These are phyloP conservation scores for Ictalurus furcatus DNA, from an alignment of 2,113 vertebrate genomes.

Conservation along the genomic window DNA sequence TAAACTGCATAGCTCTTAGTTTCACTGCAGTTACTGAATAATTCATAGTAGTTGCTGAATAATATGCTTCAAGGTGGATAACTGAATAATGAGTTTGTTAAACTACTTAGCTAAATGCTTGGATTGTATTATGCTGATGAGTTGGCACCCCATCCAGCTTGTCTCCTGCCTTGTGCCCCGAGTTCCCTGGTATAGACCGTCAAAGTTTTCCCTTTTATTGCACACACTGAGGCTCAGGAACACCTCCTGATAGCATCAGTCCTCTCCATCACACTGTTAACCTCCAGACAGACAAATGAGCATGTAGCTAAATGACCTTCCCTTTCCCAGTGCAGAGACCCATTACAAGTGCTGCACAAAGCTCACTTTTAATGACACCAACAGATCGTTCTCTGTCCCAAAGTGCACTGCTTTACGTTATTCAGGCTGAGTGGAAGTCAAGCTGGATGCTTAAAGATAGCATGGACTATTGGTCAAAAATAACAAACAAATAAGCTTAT, in stretches of 20 bases:
- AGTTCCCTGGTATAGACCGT: background rate
- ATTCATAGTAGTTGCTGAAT: conserved; percentile 3
- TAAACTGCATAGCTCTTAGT: background rate
- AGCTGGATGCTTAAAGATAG: conserved; percentile 12
- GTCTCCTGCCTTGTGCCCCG: no score
- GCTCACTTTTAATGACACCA: conserved; percentile 38
- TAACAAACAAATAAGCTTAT: conserved; percentile 4
- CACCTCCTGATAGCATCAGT: conserved; percentile 56
- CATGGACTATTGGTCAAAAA: background rate
- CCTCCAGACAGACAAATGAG: conserved; percentile 65
- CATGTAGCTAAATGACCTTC: conserved; percentile 57
- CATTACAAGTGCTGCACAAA: conserved; percentile 46
- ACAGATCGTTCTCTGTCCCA: conserved; percentile 33
- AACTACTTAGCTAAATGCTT: background rate
- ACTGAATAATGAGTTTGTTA: background rate
- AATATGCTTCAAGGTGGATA: background rate
- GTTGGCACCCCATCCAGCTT: no score
- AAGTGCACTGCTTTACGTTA: background rate
- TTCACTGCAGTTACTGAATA: conserved; percentile 16
- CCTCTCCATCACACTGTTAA: conserved; percentile 65
- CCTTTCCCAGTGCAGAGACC: conserved; percentile 39
- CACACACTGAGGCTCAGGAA: conserved; percentile 42
- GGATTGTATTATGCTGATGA: background rate
- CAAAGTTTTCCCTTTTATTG: conserved; percentile 11
- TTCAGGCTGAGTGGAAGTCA: background rate